Conservation (phyloP, 1,140 invertebrate species). For the Lithobius niger region DNA sequence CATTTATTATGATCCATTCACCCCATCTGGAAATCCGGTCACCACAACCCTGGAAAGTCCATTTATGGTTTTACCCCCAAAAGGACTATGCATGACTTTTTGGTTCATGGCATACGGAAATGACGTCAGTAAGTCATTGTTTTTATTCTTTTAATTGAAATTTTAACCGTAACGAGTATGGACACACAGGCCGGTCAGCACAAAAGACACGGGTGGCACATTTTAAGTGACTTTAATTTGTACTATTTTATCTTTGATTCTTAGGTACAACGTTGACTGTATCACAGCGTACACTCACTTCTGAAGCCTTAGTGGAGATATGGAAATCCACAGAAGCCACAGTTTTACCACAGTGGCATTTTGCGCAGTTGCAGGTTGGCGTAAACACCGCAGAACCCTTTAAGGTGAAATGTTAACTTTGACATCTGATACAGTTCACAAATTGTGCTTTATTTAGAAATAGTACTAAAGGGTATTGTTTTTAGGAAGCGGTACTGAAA, state of each 20-base stretch:
- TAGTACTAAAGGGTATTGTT: too few relatives aligned
- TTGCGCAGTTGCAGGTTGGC: background rate
- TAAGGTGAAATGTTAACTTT: background rate
- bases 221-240: too few relatives aligned
- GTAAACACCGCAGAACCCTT: background rate
- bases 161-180: too few relatives aligned
- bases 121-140: background rate
- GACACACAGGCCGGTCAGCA: too few relatives aligned
- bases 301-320: background rate
- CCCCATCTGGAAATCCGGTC: background rate
- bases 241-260: too few relatives aligned
- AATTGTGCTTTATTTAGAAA: too few relatives aligned
- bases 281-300: background rate
- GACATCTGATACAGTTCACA: background rate
- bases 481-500: too few relatives aligned
- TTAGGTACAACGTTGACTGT: background rate
- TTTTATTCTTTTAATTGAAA: background rate
- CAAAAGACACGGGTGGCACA: too few relatives aligned
- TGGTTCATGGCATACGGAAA: constrained; percentile 4
- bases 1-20: constrained; percentile 4
- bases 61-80: background rate
- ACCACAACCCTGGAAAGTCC: background rate
- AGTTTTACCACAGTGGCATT: background rate
- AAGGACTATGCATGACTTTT: background rate
- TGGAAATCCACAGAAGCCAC: background rate